Base-by-base conservation (phyloP, 2,888 invertebrate species). In the Agrotis ipsilon region DNA sequence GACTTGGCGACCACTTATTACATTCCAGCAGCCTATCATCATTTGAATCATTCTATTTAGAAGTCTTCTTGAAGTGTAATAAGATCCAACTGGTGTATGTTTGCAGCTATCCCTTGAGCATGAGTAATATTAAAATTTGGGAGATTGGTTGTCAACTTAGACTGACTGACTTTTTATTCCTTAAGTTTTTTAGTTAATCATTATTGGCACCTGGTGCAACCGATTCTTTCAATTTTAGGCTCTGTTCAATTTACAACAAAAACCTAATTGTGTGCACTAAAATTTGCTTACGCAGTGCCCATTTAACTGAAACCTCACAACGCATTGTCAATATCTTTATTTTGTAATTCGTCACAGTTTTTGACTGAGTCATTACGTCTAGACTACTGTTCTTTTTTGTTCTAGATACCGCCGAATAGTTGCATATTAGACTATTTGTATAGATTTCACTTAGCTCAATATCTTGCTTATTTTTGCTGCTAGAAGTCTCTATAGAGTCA, bases 321-420 rank as follows among this genome's bases (percentile, higher is more conserved):
- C 54, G 49, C 68, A 51, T 77, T 78, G 73, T 61, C 68, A 68
- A 54, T 78, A 68, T 60, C 68, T 68, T 73, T 78, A 77, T 77
- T 78, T 68, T 78, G 63, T 51, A 73, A 78, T 77, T 68, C 48
- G 79, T 64, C 63, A 68, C 77, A 64, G 19, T 74, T 68, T 77
- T 78, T 32, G 55, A 73, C 49, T 39, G 74, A 77, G 63, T 78
- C 68, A 78, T 68, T 73, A 24, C 18, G 63, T 77, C 76, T 77
- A 78, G 77, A 77, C 78, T 13, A 74, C 39, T 78, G 51, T 77
- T 77, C 32, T 58, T 77, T 77, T 77, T 60, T 74, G 68, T 68
- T 68, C 79, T 74, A 78, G 77, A 68, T 67, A 49, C 45, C 27
- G 46, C 48, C 61, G 27, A n/a, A 63, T 46, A n/a, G 78, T 78